phyloP scores from a whole-genome alignment of 1,140 invertebrate genomes.

The Tetramorium parvispinum region DNA sequence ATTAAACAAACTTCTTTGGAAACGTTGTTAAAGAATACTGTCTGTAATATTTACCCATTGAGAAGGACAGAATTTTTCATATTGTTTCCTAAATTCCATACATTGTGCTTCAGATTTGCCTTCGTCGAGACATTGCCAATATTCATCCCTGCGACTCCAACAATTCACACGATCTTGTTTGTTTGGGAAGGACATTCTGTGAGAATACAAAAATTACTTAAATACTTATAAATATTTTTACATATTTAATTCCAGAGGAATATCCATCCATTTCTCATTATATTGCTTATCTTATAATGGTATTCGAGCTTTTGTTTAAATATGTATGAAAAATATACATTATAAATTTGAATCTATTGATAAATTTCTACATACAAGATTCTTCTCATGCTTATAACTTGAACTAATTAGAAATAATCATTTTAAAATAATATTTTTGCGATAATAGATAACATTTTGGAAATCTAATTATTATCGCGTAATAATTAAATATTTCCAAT shows the following conservation, averaged over 20 bases:
- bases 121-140: constrained; percentile 95
- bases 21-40: not conserved
- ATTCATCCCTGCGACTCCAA: constrained; percentile 94
- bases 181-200: constrained; percentile 93
- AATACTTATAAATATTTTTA: not conserved
- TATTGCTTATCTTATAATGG: constrained; percentile 14
- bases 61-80: constrained; percentile 93
- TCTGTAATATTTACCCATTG: constrained; percentile 89
- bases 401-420: not conserved
- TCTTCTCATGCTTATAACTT: not conserved
- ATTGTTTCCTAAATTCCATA: constrained; percentile 90
- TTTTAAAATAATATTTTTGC: not conserved
- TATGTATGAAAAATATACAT: not conserved
- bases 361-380: not conserved
- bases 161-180: constrained; percentile 93
- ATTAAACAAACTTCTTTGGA: constrained; percentile 12
- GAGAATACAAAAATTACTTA: not conserved
- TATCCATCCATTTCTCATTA: not conserved
- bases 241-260: not conserved
- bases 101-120: constrained; percentile 88
- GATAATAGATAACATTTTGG: not conserved
- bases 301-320: not conserved
- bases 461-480: not conserved
- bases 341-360: constrained; percentile 8
- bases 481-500: not conserved